Percentiles rank a stretch among this genome's conserved stretches.
Conservation (phyloP, 1,140 invertebrate species). For the Diabrotica undecimpunctata region DNA sequence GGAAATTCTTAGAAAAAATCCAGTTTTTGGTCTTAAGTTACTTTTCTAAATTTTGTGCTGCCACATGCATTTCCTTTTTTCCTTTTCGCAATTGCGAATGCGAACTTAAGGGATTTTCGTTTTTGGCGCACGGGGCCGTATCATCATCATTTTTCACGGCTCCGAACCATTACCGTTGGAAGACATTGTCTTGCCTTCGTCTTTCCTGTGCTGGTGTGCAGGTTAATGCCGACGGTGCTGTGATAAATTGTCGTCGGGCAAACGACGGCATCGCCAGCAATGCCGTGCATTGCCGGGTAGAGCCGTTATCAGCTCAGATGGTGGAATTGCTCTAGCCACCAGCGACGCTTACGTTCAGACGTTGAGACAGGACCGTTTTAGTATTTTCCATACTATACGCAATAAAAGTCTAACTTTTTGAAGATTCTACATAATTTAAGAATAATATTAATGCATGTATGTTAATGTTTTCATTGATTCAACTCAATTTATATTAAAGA, state of each 20-base stretch:
- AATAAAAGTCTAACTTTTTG: no score
- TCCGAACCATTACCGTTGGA: constrained; percentile 43
- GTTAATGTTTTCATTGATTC: no score
- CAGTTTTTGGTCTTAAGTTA: no score
- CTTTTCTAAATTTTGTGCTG: no score
- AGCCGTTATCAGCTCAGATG: constrained; percentile 27
- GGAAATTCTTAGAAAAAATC: no score
- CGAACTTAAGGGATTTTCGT: constrained; percentile 37
- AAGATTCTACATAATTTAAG: no score
- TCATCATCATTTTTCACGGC: constrained; percentile 48
- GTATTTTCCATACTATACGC: no score
- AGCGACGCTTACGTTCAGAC: no score
- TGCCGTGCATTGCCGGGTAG: constrained; percentile 35
- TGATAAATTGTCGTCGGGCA: constrained; percentile 46
- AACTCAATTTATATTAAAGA: no score
- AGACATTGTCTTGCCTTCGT: constrained; percentile 44
- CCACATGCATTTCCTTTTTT: neutral
- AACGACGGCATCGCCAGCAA: constrained; percentile 23
- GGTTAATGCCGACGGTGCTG: constrained; percentile 43
- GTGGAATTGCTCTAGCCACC: constrained; percentile 11
- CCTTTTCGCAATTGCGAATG: neutral
- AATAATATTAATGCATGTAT: no score
- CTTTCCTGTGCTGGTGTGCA: constrained; percentile 38
- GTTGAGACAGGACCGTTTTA: no score
- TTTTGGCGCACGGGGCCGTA: constrained; percentile 41